Evolutionary conservation across 2,888 invertebrate genomes (phyloP), one percentile per base, ranked within the genome.

Genomic region (Rhabditoides inermis): DNA sequence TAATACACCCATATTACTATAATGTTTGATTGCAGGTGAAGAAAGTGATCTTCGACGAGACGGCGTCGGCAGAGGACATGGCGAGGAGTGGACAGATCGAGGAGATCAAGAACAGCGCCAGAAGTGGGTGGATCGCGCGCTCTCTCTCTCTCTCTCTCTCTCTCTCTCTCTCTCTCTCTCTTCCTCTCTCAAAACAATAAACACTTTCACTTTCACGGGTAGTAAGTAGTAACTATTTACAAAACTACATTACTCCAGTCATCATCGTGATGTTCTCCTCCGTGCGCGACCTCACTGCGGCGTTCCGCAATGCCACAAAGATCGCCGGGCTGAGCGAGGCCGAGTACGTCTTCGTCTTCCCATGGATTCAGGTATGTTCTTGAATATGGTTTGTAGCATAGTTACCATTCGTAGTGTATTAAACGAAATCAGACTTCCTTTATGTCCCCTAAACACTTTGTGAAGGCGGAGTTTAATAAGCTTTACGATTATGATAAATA

Each of bases 201-300:
- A 37, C 1, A n/a, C 15, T 22, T 45, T 39, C 15, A 44, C n/a
- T n/a, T n/a, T n/a, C n/a, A n/a, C n/a, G n/a, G n/a, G n/a, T n/a
- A n/a, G n/a, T n/a, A n/a, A n/a, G n/a, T n/a, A n/a, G 49, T 28
- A 37, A 61, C 23, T 2, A 26, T 27, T 27, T 28, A 10, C 26
- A 22, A 25, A n/a, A 20, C n/a, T 22, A 37, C 28, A n/a, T 23
- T 35, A 12, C 39, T 25, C 37, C 54, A 64, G 65, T 63, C n/a
- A 56, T 65, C 23, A 41, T 65, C 18, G 59, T 57, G 15, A 47
- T 63, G 42, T 65, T 65, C 54, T 61, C 63, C 2, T 63, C 65
- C 10, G 40, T 42, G 23, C 58, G 60, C 25, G 63, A 65, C 37
- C 51, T 65, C 12, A 53, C 56, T 3, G 42, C 48, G 3, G 50